These are phyloP conservation scores for Temnothorax unifasciatus DNA, from an alignment of 2,888 invertebrate genomes.

Conservation along the genomic window DNA sequence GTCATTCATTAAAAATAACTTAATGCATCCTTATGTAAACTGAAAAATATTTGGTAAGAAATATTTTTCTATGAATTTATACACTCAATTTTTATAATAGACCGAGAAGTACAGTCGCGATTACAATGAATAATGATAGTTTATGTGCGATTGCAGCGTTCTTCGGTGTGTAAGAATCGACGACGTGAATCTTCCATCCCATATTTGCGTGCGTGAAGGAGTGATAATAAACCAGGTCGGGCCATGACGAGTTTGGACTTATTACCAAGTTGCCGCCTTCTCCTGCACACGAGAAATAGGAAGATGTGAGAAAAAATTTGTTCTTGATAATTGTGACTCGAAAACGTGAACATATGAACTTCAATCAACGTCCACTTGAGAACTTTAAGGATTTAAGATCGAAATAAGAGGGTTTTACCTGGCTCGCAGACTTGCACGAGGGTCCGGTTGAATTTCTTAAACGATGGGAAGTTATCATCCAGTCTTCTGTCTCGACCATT, in stretches of 20 bases:
- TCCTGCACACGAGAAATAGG: slow-evolving; percentile 82
- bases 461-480: slow-evolving; percentile 92
- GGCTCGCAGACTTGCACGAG: slow-evolving; percentile 91
- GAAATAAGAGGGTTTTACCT: slow-evolving; percentile 78
- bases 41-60: slow-evolving; percentile 25
- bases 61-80: slow-evolving; percentile 42
- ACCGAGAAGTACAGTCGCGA: slow-evolving; percentile 72
- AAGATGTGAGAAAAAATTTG: slow-evolving; percentile 19
- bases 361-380: neutral
- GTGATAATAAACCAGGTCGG: slow-evolving; percentile 96
- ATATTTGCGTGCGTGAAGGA: slow-evolving; percentile 97
- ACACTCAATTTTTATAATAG: slow-evolving; percentile 59
- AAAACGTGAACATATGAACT: neutral
- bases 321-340: neutral
- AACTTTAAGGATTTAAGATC: neutral
- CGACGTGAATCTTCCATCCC: slow-evolving; percentile 97
- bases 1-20: slow-evolving; percentile 40
- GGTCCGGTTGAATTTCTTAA: slow-evolving; percentile 94
- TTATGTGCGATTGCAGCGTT: slow-evolving; percentile 67
- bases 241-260: slow-evolving; percentile 96
- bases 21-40: slow-evolving; percentile 22
- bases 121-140: slow-evolving; percentile 67
- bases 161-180: slow-evolving; percentile 90
- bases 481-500: slow-evolving; percentile 91
- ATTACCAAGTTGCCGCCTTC: slow-evolving; percentile 92